These are phyloP conservation scores for Epicauta chinensis DNA, from an alignment of 1,140 invertebrate species.

Conservation along the genomic window DNA sequence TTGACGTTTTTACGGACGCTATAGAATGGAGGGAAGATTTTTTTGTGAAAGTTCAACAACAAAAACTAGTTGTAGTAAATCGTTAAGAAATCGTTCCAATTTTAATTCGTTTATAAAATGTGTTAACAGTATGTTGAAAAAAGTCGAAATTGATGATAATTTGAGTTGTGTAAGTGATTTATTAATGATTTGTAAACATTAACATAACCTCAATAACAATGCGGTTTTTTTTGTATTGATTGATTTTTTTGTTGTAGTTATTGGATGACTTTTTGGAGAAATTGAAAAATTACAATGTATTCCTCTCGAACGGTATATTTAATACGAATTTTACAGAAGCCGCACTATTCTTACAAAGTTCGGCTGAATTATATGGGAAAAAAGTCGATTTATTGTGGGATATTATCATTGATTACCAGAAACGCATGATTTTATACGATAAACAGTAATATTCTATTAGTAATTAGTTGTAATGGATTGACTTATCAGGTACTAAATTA, in stretches of 20 bases:
- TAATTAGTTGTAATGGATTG: too few relatives aligned
- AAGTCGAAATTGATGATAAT: slow-evolving; percentile 31
- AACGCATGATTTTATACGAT: slow-evolving; percentile 16
- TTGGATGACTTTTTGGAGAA: slow-evolving; percentile 28
- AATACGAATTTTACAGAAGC: slow-evolving; percentile 39
- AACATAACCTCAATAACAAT: neutral
- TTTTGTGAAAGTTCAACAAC: too few relatives aligned
- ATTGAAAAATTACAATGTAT: slow-evolving; percentile 23
- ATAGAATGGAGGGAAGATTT: too few relatives aligned
- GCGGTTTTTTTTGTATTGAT: slow-evolving; percentile 1
- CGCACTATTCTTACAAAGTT: slow-evolving; percentile 34
- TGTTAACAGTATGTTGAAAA: slow-evolving; percentile 20
- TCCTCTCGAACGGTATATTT: slow-evolving; percentile 33
- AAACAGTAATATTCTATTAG: slow-evolving; percentile 12
- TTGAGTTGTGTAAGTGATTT: slow-evolving; percentile 13
- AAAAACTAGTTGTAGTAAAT: too few relatives aligned
- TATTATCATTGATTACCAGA: slow-evolving; percentile 21
- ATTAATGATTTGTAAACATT: neutral
- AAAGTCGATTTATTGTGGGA: slow-evolving; percentile 39
- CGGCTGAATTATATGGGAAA: slow-evolving; percentile 32
- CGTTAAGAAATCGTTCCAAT: too few relatives aligned
- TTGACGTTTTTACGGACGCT: too few relatives aligned
- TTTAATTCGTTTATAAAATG: too few relatives aligned
- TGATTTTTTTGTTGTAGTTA: slow-evolving; percentile 30
- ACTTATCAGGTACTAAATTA: too few relatives aligned